A percentile compares a stretch with the other conserved stretches of the same genome.
Evolutionary conservation across 2,113 vertebrate species (phyloP).

Genomic region (Crotalus horridus): DNA sequence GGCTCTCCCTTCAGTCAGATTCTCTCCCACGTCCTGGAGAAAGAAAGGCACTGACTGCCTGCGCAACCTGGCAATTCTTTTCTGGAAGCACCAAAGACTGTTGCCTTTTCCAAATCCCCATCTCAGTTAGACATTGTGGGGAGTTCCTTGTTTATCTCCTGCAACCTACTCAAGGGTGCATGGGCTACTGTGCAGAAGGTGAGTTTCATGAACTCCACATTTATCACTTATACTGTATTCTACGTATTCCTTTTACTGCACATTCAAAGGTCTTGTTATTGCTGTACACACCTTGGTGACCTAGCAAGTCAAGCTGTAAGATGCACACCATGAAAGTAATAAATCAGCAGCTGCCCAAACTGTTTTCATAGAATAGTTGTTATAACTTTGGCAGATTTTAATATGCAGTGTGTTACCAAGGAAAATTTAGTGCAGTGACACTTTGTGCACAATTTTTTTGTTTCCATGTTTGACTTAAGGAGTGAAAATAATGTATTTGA

Average conservation of each 20-base stretch:
- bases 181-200: conserved; percentile 78
- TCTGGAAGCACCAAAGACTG: conserved; percentile 67
- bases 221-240: conserved; percentile 30
- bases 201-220: conserved; percentile 21
- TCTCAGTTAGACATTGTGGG: conserved; percentile 69
- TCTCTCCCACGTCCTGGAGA: conserved; percentile 60
- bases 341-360: conserved; percentile 46
- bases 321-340: conserved; percentile 43
- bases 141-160: conserved; percentile 74
- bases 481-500: conserved; percentile 12
- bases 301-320: conserved; percentile 48
- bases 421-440: conserved; percentile 41
- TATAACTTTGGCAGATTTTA: conserved; percentile 45
- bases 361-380: conserved; percentile 55
- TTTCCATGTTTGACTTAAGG: conserved; percentile 33
- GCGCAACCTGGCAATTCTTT: conserved; percentile 74
- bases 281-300: conserved; percentile 5
- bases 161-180: conserved; percentile 74
- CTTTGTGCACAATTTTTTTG: conserved; percentile 51
- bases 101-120: conserved; percentile 71
- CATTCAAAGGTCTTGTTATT: conserved; percentile 31
- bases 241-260: conserved; percentile 1
- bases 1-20: conserved; percentile 71
- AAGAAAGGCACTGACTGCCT: conserved; percentile 62
- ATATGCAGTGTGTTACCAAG: conserved; percentile 32